These are phyloP conservation scores for Diadema setosum DNA, from an alignment of 35 echinoderm and acorn worm genomes.

Conservation along the genomic window DNA sequence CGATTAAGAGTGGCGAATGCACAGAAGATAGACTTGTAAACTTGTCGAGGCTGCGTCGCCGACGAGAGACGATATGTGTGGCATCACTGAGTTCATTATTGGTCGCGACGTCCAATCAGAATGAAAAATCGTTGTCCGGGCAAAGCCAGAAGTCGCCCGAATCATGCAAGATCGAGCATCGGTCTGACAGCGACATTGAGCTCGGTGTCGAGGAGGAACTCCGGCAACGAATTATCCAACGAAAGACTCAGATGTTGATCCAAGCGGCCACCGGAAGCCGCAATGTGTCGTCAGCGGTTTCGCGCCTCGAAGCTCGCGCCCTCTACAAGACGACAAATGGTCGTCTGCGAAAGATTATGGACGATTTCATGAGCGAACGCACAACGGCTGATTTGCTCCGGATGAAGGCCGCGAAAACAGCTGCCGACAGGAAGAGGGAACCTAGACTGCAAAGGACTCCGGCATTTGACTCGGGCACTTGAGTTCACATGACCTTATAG, in stretches of 20 bases:
- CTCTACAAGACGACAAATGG: neutral
- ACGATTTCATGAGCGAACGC: neutral
- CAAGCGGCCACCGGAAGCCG: neutral
- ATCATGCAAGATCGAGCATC: neutral
- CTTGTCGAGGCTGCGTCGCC: neutral
- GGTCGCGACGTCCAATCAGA: neutral
- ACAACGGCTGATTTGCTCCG: neutral
- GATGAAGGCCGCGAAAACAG: neutral
- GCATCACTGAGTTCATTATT: neutral
- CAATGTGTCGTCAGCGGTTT: neutral
- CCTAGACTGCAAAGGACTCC: too few species aligned
- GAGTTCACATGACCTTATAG: too few species aligned
- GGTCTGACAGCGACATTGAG: neutral
- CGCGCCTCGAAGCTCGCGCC: neutral
- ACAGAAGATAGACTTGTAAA: neutral
- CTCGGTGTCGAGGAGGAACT: neutral
- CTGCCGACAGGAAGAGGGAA: neutral
- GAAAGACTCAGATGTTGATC: neutral
- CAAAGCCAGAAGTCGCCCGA: too few species aligned
- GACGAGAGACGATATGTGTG: neutral
- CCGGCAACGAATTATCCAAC: neutral
- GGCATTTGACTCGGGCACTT: too few species aligned
- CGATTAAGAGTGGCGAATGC: neutral
- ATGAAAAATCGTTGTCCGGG: too few species aligned
- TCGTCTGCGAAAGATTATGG: neutral